Conservation (phyloP, 2,888 invertebrate genomes). For the Endomychus coccineus region DNA sequence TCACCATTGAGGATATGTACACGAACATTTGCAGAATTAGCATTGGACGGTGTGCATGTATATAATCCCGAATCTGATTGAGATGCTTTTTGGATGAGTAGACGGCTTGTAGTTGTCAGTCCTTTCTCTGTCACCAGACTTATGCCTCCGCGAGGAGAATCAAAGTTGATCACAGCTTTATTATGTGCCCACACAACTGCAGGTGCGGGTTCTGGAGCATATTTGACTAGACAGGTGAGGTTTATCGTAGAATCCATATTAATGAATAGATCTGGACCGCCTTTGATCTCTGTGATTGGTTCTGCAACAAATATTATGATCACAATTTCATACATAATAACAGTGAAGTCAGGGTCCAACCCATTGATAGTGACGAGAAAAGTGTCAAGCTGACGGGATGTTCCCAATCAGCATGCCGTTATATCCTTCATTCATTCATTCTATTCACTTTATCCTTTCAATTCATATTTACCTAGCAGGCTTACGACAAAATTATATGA, state of each 20-base stretch:
- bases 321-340: too few species aligned
- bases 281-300: slow-evolving; percentile 73
- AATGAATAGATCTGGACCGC: slow-evolving; percentile 75
- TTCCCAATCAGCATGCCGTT: too few species aligned
- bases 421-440: too few species aligned
- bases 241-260: slow-evolving; percentile 85
- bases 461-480: too few species aligned
- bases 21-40: slow-evolving; percentile 67
- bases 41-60: slow-evolving; percentile 79
- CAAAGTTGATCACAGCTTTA: slow-evolving; percentile 78
- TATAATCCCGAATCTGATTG: slow-evolving; percentile 75
- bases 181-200: slow-evolving; percentile 81
- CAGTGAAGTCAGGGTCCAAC: too few species aligned
- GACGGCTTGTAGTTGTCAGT: slow-evolving; percentile 70
- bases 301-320: slow-evolving; percentile 58
- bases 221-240: slow-evolving; percentile 75
- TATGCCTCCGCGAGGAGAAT: slow-evolving; percentile 81
- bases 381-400: too few species aligned
- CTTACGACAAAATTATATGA: too few species aligned
- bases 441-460: too few species aligned
- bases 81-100: slow-evolving; percentile 75
- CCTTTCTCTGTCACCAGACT: slow-evolving; percentile 83
- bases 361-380: too few species aligned
- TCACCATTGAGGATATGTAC: slow-evolving; percentile 85
- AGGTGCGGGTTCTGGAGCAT: slow-evolving; percentile 77